Conservation (phyloP, 2,113 vertebrate genomes). For the Erinaceus europaeus region DNA sequence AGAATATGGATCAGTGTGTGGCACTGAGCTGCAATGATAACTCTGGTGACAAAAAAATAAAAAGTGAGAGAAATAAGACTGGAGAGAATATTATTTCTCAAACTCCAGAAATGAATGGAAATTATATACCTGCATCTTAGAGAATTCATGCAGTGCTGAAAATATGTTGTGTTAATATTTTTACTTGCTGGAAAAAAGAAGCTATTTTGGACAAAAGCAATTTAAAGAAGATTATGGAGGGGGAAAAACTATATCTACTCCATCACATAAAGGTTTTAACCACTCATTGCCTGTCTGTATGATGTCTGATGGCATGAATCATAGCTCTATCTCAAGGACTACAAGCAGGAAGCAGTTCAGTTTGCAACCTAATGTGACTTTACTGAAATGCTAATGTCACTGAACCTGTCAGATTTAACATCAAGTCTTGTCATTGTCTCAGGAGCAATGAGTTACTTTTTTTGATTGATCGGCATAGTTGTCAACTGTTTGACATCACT, state of each 20-base stretch:
- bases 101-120: too few species aligned
- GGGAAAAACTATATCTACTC: not conserved
- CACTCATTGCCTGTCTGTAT: not conserved
- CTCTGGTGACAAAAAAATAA: too few species aligned
- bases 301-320: not conserved
- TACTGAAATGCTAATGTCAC: not conserved
- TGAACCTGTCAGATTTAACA: constrained; percentile 6
- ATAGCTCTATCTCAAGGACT: not conserved
- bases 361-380: not conserved
- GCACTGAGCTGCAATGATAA: too few species aligned
- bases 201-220: constrained; percentile 16
- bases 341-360: not conserved
- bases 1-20: too few species aligned
- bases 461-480: constrained; percentile 20
- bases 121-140: too few species aligned
- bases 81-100: too few species aligned
- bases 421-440: not conserved
- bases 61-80: too few species aligned
- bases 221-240: not conserved
- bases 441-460: not conserved
- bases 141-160: too few species aligned
- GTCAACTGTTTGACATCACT: not conserved
- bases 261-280: not conserved
- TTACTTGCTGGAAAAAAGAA: not conserved
- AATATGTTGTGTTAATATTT: not conserved